These are phyloP conservation scores for Thyatira batis DNA, from an alignment of 2,888 invertebrate species.

Conservation along the genomic window DNA sequence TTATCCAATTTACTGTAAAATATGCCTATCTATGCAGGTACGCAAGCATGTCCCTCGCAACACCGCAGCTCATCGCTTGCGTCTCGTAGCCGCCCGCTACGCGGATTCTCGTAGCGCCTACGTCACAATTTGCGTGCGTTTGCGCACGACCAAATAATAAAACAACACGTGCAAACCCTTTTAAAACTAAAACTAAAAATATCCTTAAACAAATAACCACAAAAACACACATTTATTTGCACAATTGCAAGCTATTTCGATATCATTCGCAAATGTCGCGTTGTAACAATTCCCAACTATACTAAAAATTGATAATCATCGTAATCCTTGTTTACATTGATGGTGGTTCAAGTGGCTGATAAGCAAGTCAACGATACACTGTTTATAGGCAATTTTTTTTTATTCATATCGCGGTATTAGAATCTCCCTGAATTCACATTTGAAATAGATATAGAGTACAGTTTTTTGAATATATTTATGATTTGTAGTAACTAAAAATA, in stretches of 20 bases:
- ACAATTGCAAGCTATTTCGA: slow-evolving; percentile 63
- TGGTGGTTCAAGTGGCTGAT: slow-evolving; percentile 75
- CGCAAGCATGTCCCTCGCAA: background rate
- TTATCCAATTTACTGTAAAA: too few relatives aligned
- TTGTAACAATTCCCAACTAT: slow-evolving; percentile 61
- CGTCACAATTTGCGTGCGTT: background rate
- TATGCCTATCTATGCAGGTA: background rate
- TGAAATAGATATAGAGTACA: background rate
- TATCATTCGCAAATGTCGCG: slow-evolving; percentile 48
- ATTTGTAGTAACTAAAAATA: background rate
- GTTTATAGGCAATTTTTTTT: slow-evolving; percentile 62
- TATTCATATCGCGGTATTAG: slow-evolving; percentile 34
- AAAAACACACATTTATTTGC: slow-evolving; percentile 59
- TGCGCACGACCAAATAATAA: background rate
- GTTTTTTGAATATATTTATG: background rate
- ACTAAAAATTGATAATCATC: slow-evolving; percentile 73
- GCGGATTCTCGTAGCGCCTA: background rate
- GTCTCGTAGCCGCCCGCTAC: background rate
- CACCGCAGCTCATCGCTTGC: background rate
- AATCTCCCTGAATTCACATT: slow-evolving; percentile 23
- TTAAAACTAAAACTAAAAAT: slow-evolving; percentile 34
- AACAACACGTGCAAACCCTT: slow-evolving; percentile 46
- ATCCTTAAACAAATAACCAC: slow-evolving; percentile 47
- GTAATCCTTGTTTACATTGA: slow-evolving; percentile 76
- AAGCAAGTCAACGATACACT: slow-evolving; percentile 49